These are phyloP conservation scores for Zosterops hypoxanthus DNA, from an alignment of 2,113 vertebrate species.

Conservation along the genomic window DNA sequence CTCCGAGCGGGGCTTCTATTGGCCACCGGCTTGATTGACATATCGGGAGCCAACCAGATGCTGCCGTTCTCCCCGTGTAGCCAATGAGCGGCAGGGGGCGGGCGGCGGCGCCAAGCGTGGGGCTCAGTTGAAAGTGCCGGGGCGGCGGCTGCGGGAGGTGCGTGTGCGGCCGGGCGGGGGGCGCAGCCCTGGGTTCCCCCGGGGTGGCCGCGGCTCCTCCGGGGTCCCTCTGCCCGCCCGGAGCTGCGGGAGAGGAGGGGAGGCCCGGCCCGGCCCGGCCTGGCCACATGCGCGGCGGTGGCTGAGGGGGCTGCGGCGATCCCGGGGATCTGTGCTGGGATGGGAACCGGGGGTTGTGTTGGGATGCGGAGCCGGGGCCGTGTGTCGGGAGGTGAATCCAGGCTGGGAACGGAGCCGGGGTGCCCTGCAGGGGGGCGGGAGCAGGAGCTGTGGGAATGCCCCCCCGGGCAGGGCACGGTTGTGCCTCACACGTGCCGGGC, in stretches of 20 bases:
- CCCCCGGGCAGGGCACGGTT: background rate
- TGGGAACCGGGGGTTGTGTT: accelerated
- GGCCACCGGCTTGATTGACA: accelerated
- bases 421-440: accelerated
- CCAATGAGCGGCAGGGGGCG: slow-evolving; percentile 13
- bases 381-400: accelerated
- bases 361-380: accelerated
- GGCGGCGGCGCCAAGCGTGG: background rate
- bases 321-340: accelerated
- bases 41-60: accelerated
- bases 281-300: background rate
- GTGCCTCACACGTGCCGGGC: background rate
- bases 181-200: accelerated
- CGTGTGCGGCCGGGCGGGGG: accelerated
- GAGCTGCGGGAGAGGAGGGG: background rate
- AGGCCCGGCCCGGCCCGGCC: background rate
- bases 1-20: background rate
- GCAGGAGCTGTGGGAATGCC: accelerated
- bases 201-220: accelerated
- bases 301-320: background rate
- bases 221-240: accelerated
- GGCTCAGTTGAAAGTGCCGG: background rate
- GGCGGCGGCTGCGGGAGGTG: background rate
- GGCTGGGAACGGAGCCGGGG: background rate
- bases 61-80: accelerated